Base-by-base conservation (phyloP, 2,113 vertebrate species). In the Electrona antarctica region DNA sequence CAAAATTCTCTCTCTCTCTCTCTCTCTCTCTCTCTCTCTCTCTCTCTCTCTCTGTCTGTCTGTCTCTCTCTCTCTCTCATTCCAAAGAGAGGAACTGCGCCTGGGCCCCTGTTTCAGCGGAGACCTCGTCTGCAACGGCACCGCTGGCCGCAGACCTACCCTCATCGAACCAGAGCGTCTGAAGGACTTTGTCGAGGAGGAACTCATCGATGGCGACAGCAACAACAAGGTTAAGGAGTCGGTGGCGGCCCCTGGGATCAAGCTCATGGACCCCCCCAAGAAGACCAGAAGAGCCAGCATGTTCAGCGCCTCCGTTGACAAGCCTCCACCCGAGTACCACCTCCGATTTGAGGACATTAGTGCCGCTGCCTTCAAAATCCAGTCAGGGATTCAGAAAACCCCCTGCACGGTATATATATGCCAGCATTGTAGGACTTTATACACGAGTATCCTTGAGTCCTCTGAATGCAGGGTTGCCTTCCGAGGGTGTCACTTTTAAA, bases 161-260 rank as follows among this genome's bases (percentile, higher is more conserved):
- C 90, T 94, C 46, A 96, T 96, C 15, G 91, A 93, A 67, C 95
- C 95, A 0, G 96, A 97, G 67, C 93, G 95, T 50, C 91, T 97
- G 74, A 95, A 95, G 83, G 96, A 95, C 87, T 97, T 96, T 81
- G 96, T 93, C 1, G 96, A 95, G 71, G 96, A 97, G 71, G 95
- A 96, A 51, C 93, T 91, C 52, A 66, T 95, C 54, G 95, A 95
- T 0, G 94, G 94, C 7, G 93, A 95, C 21, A 21, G 21, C 21
- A 21, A 21, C 21, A 21, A 21, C 0, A 41, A 41, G 33, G 90
- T 95, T 67, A 95, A 79, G 7, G 21, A 21, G 21, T 21, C 21
- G 21, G 21, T 21, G 21, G 90, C 66, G 47, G 71, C 15, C 12
- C 87, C 93, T 0, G 91, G 95, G 76, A 69, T 93, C 64, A 75